A percentile compares a stretch with the other conserved stretches of the same genome.
Conservation (phyloP, 1,140 invertebrate species). For the Aphelenchoides avenae region DNA sequence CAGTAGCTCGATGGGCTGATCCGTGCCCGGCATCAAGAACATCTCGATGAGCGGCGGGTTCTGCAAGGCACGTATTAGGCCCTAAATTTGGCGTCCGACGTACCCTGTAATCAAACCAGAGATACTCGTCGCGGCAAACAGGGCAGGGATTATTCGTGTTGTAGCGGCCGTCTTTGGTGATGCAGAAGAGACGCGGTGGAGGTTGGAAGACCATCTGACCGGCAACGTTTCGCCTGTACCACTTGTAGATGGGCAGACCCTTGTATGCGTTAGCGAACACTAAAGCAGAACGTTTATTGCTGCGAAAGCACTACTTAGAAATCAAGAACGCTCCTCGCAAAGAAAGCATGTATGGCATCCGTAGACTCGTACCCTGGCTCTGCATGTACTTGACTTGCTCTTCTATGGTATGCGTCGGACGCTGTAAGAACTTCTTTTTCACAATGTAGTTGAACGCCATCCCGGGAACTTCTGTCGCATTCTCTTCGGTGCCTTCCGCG, state of each 20-base stretch:
- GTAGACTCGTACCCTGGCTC: constrained; percentile 41
- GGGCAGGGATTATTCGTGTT: constrained; percentile 56
- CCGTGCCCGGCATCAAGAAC: constrained; percentile 52
- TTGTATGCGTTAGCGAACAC: constrained; percentile 53
- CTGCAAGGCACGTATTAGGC: constrained; percentile 20
- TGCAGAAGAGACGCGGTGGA: constrained; percentile 55
- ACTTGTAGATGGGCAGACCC: constrained; percentile 48
- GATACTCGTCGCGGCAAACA: constrained; percentile 56
- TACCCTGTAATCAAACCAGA: constrained; percentile 57
- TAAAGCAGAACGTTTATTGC: constrained; percentile 25
- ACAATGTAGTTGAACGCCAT: constrained; percentile 53
- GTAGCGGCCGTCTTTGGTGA: constrained; percentile 53
- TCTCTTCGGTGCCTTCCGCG: neutral
- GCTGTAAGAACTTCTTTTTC: constrained; percentile 51
- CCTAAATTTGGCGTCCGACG: constrained; percentile 3
- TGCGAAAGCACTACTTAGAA: constrained; percentile 3
- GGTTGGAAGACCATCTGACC: constrained; percentile 46
- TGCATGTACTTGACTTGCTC: constrained; percentile 55
- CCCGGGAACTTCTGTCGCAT: neutral
- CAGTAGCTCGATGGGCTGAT: constrained; percentile 48
- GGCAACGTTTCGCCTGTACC: constrained; percentile 53
- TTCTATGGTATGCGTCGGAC: constrained; percentile 53
- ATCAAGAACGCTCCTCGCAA: neutral
- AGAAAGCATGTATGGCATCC: too few relatives aligned
- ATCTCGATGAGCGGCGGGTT: constrained; percentile 54